A percentile compares a stretch with the other conserved stretches of the same genome.
These are phyloP conservation scores for Nilaparvata lugens DNA, from an alignment of 1,140 invertebrate species.

Conservation along the genomic window DNA sequence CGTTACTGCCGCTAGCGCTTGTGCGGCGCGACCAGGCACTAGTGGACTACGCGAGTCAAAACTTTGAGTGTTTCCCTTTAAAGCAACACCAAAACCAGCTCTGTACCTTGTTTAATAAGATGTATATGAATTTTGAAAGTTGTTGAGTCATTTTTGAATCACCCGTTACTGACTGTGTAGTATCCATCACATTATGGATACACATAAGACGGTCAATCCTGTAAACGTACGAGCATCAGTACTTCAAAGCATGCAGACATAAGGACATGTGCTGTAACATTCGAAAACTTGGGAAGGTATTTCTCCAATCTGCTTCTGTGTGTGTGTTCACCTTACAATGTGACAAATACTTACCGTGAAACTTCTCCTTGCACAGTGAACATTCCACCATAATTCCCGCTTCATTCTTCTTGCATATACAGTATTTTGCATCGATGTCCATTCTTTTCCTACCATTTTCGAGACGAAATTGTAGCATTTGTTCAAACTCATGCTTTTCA, in stretches of 20 bases:
- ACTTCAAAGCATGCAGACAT: no score
- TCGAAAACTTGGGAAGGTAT: not conserved
- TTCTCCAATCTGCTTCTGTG: no score
- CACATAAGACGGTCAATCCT: not conserved
- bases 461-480: constrained; percentile 48
- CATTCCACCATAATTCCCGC: constrained; percentile 85
- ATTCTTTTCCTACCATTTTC: constrained; percentile 35
- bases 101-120: no score
- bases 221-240: not conserved
- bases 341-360: constrained; percentile 51
- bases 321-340: not conserved
- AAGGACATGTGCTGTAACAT: not conserved
- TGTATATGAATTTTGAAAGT: no score
- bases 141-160: no score
- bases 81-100: no score
- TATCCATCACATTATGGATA: not conserved
- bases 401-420: constrained; percentile 56
- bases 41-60: no score
- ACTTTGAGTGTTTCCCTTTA: no score
- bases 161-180: not conserved
- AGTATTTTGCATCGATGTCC: constrained; percentile 46
- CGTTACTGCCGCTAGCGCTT: no score
- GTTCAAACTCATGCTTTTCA: constrained; percentile 67
- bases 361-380: constrained; percentile 90
- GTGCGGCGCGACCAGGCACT: no score